Conservation (phyloP, 1,140 invertebrate genomes). For the Rhopalosiphum maidis region DNA sequence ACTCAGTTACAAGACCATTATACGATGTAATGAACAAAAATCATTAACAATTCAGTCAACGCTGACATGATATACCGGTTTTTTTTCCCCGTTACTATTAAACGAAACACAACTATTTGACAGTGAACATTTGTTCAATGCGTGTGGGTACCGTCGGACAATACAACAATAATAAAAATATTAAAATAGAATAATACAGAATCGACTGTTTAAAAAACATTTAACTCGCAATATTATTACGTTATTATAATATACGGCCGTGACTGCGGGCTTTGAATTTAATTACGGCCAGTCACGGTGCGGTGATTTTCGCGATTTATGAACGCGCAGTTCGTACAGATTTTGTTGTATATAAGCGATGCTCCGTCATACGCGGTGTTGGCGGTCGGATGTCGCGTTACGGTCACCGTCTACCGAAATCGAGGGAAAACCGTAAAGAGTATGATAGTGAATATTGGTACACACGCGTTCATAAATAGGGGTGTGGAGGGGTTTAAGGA, state of each 20-base stretch:
- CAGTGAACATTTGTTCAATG: slow-evolving; percentile 12
- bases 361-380: neutral
- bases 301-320: neutral
- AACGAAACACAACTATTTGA: slow-evolving; percentile 15
- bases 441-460: neutral
- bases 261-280: slow-evolving; percentile 8
- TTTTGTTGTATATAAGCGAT: neutral
- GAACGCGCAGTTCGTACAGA: neutral
- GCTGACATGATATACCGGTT: slow-evolving; percentile 13
- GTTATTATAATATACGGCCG: neutral
- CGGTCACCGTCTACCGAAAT: neutral
- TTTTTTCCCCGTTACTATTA: slow-evolving; percentile 5
- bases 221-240: neutral
- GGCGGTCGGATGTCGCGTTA: neutral
- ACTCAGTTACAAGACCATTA: slow-evolving; percentile 27
- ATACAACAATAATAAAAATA: neutral
- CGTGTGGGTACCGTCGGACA: neutral
- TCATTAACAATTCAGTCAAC: slow-evolving; percentile 31
- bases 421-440: neutral
- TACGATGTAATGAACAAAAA: slow-evolving; percentile 23
- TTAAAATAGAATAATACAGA: neutral
- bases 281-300: slow-evolving; percentile 11
- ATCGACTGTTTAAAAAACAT: slow-evolving; percentile 2
- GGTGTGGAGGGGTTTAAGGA: neutral
- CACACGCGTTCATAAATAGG: neutral